Evolutionary conservation across 2,888 invertebrate species (phyloP).

Genomic region (Nephrocerus scutellatus): DNA sequence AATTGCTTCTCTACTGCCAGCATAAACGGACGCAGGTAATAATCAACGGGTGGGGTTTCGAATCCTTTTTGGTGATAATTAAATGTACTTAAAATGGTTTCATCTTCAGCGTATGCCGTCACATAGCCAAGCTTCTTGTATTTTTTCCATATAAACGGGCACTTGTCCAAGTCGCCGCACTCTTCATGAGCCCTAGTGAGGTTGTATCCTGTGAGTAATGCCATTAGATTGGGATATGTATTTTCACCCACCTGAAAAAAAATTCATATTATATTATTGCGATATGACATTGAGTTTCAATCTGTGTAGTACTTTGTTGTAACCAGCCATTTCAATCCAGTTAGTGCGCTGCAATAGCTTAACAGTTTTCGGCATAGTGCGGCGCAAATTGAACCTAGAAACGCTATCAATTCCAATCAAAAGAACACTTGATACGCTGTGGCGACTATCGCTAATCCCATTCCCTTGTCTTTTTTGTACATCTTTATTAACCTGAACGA

Average conservation of each 20-base stretch:
- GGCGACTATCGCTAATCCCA: too few relatives aligned
- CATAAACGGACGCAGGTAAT: conserved; percentile 66
- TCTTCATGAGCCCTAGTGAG: conserved; percentile 46
- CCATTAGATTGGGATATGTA: conserved; percentile 80
- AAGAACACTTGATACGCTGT: conserved; percentile 61
- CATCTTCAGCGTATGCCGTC: conserved; percentile 72
- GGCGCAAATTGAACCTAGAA: conserved; percentile 60
- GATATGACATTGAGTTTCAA: neutral
- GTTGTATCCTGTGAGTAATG: conserved; percentile 63
- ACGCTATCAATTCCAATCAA: conserved; percentile 76
- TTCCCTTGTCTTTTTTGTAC: too few relatives aligned
- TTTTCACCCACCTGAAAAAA: conserved; percentile 70
- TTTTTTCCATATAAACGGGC: conserved; percentile 68
- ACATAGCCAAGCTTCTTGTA: conserved; percentile 62
- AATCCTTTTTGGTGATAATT: conserved; percentile 64
- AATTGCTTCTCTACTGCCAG: conserved; percentile 56
- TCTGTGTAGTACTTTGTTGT: conserved; percentile 51
- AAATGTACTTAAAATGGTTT: conserved; percentile 50
- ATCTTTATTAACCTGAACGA: too few relatives aligned
- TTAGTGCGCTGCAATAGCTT: conserved; percentile 57
- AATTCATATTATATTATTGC: neutral
- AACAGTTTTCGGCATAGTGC: conserved; percentile 63
- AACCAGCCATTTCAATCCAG: conserved; percentile 65
- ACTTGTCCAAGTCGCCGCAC: conserved; percentile 57
- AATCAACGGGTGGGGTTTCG: conserved; percentile 63